Evolutionary conservation across 2,888 invertebrate genomes (phyloP), one percentile per base, ranked within the genome.

Genomic region (Vandiemenella viatica): DNA sequence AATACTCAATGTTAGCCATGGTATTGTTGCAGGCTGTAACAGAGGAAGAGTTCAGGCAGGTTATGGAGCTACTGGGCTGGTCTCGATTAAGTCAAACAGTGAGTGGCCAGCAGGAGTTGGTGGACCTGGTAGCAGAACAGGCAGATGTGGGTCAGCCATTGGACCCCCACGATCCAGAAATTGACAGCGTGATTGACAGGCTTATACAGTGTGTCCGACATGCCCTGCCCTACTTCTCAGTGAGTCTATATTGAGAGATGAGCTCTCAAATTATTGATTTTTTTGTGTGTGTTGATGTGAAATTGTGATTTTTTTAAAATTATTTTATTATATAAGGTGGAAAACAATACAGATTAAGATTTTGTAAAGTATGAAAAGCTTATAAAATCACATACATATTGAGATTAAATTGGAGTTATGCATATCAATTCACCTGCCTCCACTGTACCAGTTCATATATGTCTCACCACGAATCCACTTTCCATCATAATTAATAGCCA

Each of bases 41-140:
- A 13, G 88, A 89, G 23, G 88, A 89, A 57, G 95, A 96, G 68
- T 93, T 95, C 69, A 81, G 88, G 58, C 76, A 80, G 53, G 79
- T 95, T 51, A 88, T 96, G 83, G 82, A 82, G 43, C 76, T 92
- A 56, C 70, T 96, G 57, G 79, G 82, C 21, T 77, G 80, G 67
- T 83, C 93, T 8, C 80, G 83, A 63, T 72, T 87, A 43, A 84
- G 88, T 44, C 82, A 82, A 57, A 85, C 89, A 6, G 75, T 87
- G 13, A 74, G 75, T 43, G 93, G 93, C 4, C 87, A 92, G 62
- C 84, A 87, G 56, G 87, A 90, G 64, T 69, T 96, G 22, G 79
- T 92, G 8, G 83, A 88, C 57, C 76, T 93, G 55, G 80, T 92
- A 10, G 79, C 82, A 15, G 85, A 89, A 55, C 83, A 92, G 62